These are phyloP conservation scores for Pseudoatta argentina DNA, from an alignment of 1,140 invertebrate genomes.

Conservation along the genomic window DNA sequence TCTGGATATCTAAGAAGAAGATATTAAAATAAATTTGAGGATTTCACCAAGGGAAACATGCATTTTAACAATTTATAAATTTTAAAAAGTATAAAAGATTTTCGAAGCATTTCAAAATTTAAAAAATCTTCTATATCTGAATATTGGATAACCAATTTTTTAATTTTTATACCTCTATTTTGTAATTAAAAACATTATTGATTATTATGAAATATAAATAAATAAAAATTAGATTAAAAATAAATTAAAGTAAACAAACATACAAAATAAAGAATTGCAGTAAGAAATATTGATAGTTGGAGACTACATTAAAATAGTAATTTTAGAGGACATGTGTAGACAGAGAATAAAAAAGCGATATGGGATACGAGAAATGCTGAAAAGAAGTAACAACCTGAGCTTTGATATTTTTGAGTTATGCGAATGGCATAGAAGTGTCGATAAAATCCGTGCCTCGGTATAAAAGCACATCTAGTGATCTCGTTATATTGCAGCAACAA, in stretches of 20 bases:
- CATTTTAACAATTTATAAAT: neutral
- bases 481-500: constrained; percentile 79
- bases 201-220: neutral
- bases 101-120: neutral
- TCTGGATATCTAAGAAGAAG: neutral
- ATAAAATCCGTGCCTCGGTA: constrained; percentile 46
- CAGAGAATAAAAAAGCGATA: neutral
- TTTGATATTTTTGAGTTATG: constrained; percentile 54
- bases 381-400: constrained; percentile 26
- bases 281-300: neutral
- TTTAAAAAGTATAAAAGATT: neutral
- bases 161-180: neutral
- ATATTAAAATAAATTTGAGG: neutral
- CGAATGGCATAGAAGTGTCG: constrained; percentile 27
- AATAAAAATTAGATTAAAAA: neutral
- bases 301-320: constrained; percentile 11
- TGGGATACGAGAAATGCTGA: neutral
- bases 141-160: neutral
- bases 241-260: neutral
- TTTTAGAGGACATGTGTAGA: neutral
- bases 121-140: neutral
- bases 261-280: neutral
- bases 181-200: neutral
- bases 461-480: constrained; percentile 48
- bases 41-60: neutral